Base-by-base conservation (phyloP, 2,888 invertebrate species). In the Crioceris asparagi region DNA sequence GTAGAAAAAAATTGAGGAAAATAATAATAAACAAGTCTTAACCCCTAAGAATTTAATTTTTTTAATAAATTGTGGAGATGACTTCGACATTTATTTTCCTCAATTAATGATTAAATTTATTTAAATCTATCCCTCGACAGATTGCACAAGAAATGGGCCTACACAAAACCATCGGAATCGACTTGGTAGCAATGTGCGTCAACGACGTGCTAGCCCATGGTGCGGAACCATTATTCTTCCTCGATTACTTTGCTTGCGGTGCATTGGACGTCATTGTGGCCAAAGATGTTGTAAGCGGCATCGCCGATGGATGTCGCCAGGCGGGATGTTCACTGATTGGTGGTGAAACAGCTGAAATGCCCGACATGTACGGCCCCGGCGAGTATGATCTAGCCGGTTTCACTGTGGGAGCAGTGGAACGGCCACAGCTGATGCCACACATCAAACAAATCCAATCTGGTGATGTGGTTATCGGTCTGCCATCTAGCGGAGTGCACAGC, bases 271-370 rank as follows among this genome's bases (percentile, higher is more conserved):
- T 90, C 1, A 70, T 75, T 1, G 70, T 79, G 1, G 87, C 92
- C 0, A 72, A 77, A 3, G 70, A 78, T 44, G 85, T 97, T 10
- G 74, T 98, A 4, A 71, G 74, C 46, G 93, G 97, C 1, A 79
- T 98, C 46, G 80, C 86, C 0, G 79, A 87, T 45, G 97, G 92
- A 0, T 98, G 97, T 56, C 66, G 72, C 34, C 68, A 75, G 56
- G 83, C 94, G 0, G 84, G 83, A 1, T 96, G 96, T 63, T 83
- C 92, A 10, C 67, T 94, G 37, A 70, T 92, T 50, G 83, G 79
- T 43, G 96, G 96, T 0, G 96, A 97, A 68, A 96, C 96, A 2
- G 96, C 96, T 0, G 94, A 94, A 68, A 93, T 96, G 93, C 96
- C 97, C 0, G 83, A 87, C 2, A 83, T 97, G 69, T 98, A 97